A percentile compares a stretch with the other conserved stretches of the same genome.
Evolutionary conservation across 2,888 invertebrate genomes (phyloP).

Genomic region (Odontocolon sp.): DNA sequence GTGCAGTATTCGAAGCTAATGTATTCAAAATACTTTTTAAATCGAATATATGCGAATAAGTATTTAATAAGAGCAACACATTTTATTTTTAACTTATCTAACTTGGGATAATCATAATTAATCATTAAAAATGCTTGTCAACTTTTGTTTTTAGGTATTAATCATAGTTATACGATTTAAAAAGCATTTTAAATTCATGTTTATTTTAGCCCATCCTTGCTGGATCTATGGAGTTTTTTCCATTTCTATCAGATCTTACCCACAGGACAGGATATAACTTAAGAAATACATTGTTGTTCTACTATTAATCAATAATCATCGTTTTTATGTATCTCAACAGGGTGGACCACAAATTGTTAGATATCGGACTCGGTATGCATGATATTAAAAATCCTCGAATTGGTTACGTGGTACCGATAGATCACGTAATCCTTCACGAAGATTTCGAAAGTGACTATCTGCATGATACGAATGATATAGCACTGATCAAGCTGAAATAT

Average conservation of each 20-base stretch:
- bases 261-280: not conserved
- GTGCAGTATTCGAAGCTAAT: too few species aligned
- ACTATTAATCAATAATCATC: not conserved
- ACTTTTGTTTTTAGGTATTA: too few species aligned
- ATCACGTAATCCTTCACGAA: constrained; percentile 80
- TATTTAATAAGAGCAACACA: too few species aligned
- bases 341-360: constrained; percentile 70
- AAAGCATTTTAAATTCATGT: too few species aligned
- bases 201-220: too few species aligned
- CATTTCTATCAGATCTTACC: too few species aligned
- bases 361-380: constrained; percentile 82
- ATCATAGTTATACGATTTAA: too few species aligned
- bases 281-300: not conserved
- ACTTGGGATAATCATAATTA: too few species aligned
- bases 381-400: constrained; percentile 77
- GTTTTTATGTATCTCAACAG: constrained; percentile 28
- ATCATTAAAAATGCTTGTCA: too few species aligned
- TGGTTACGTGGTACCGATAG: constrained; percentile 80
- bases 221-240: not conserved
- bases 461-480: constrained; percentile 84
- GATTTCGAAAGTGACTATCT: constrained; percentile 82
- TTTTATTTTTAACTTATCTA: too few species aligned
- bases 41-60: too few species aligned
- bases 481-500: constrained; percentile 81
- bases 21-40: too few species aligned